Evolutionary conservation across 2,113 vertebrate species (phyloP), one percentile per base, ranked within the genome.

Genomic region (Poeciliopsis prolifica): DNA sequence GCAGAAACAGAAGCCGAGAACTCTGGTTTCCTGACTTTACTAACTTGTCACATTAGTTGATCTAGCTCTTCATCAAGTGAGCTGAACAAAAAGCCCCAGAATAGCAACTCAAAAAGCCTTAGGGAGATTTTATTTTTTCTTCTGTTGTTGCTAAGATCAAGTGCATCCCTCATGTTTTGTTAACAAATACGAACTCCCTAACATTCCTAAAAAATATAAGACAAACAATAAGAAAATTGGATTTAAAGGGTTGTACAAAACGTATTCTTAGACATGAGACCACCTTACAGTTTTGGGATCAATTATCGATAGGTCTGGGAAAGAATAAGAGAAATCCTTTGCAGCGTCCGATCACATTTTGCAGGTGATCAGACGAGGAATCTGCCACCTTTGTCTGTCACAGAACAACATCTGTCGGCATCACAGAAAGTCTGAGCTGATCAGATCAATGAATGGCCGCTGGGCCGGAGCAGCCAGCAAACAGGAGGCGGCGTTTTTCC

Each of bases 51-150:
- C 26, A 48, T 8, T 54, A 22, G 19, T 24, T 24, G 48, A 58
- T 58, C 51, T 10, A 17, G 29, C 28, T 65, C 28, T 37, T 60
- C 30, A 70, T 74, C 67, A 28, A 65, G 66, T 65, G 48, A 74
- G 14, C 11, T 35, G 44, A 29, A 29, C 24, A 30, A 42, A 40
- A 8, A 14, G 64, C n/a, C 40, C n/a, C 40, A 63, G 42, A 48
- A 58, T 19, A 58, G 22, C 72, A 26, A 28, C 58, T 60, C 33
- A 74, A 40, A 29, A 17, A 69, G 61, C 30, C 61, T 73, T 24
- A 3, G 29, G 33, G 13, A 6, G 44, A 67, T 9, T 60, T 44
- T 15, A n/a, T n/a, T n/a, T 2, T 0, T 29, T 29, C 29, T 29
- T 14, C 24, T 17, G 28, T 58, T 42, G 33, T 31, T 60, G 72